Evolutionary conservation across 2,113 vertebrate genomes (phyloP).

Genomic region (Mirza zaza): DNA sequence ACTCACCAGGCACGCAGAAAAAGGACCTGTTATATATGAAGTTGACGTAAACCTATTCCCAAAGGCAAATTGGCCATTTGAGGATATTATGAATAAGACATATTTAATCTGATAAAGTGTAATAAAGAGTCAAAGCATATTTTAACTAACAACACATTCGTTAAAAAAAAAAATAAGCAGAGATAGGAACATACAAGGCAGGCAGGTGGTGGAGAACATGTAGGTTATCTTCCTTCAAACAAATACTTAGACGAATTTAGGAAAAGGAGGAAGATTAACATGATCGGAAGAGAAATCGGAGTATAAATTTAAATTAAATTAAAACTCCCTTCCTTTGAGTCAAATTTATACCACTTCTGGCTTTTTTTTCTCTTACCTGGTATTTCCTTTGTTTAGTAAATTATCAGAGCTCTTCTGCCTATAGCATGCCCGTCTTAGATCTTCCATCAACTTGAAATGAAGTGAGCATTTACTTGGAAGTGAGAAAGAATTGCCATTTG

Average conservation of each 20-base stretch:
- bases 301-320: no score
- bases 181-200: neutral
- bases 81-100: neutral
- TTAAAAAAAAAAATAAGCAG: neutral
- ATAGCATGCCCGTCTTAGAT: neutral
- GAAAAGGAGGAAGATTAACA: no score
- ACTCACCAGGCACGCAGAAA: neutral
- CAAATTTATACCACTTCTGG: neutral
- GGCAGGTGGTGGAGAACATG: neutral
- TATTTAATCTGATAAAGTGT: neutral
- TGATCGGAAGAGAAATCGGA: no score
- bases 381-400: neutral
- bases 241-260: neutral
- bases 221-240: neutral
- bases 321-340: neutral
- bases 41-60: neutral
- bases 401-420: neutral
- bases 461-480: neutral
- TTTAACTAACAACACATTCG: neutral
- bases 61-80: neutral
- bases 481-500: slow-evolving; percentile 32
- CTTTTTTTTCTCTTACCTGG: neutral
- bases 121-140: neutral
- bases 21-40: neutral
- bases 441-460: slow-evolving; percentile 34